Evolutionary conservation across 2,797 vertebrate genomes (phyloP).

Genomic region (Amphiprion clarkii): DNA sequence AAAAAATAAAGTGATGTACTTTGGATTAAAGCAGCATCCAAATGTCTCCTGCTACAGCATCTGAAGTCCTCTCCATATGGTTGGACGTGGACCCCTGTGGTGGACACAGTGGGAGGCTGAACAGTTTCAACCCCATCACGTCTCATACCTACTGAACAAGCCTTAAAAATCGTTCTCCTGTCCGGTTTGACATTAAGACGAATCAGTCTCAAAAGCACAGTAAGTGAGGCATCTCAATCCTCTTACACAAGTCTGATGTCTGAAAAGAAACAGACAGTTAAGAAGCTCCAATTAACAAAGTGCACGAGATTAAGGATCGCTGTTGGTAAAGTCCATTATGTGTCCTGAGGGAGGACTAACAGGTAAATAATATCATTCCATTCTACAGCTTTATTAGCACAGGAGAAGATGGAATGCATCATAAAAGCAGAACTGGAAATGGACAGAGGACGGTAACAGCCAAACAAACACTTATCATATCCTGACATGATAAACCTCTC

Average conservation of each 20-base stretch:
- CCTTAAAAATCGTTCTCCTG: conserved; percentile 47
- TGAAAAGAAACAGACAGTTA: conserved; percentile 82
- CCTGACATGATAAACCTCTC: conserved; percentile 30
- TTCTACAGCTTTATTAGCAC: conserved; percentile 17
- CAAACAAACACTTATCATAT: conserved; percentile 37
- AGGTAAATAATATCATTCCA: conserved; percentile 30
- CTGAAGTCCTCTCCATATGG: conserved; percentile 78
- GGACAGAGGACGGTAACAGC: conserved; percentile 18
- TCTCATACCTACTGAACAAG: conserved; percentile 56
- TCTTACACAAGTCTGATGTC: conserved; percentile 83
- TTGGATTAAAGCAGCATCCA: conserved; percentile 38
- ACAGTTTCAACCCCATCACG: conserved; percentile 64
- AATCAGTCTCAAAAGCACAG: conserved; percentile 58
- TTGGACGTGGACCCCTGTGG: conserved; percentile 60
- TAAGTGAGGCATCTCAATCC: conserved; percentile 73
- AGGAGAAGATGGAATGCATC: conserved; percentile 25
- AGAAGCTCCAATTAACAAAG: conserved; percentile 80
- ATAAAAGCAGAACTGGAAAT: conserved; percentile 39
- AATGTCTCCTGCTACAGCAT: conserved; percentile 47
- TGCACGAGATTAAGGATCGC: conserved; percentile 78
- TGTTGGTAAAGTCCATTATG: conserved; percentile 26
- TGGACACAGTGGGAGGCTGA: conserved; percentile 76
- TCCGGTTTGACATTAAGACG: conserved; percentile 64
- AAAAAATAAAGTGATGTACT: conserved; percentile 7
- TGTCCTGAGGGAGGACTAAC: conserved; percentile 17